These are phyloP conservation scores for Craniophora ligustri DNA, from an alignment of 2,888 invertebrate genomes.

Conservation along the genomic window DNA sequence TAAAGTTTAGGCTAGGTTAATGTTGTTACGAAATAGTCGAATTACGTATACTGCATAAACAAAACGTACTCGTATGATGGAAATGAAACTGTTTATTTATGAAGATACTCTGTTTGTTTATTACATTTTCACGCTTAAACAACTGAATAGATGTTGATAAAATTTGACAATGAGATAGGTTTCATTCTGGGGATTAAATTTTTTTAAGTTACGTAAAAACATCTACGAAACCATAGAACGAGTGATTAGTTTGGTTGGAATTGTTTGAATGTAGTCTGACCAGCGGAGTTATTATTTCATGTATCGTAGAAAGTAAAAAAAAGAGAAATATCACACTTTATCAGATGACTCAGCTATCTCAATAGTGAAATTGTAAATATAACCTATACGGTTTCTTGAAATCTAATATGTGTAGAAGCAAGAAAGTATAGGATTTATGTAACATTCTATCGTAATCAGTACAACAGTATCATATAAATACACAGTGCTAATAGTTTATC, in stretches of 20 bases:
- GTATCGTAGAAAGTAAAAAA: conserved; percentile 36
- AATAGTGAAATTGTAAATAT: conserved; percentile 37
- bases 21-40: too few species aligned
- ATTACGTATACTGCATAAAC: too few species aligned
- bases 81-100: too few species aligned
- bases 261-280: conserved; percentile 1
- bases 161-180: too few species aligned
- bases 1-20: too few species aligned
- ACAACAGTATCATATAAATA: conserved; percentile 10
- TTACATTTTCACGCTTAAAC: too few species aligned
- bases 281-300: background rate
- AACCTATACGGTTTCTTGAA: conserved; percentile 44
- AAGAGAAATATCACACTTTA: conserved; percentile 42
- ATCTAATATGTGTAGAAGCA: conserved; percentile 39
- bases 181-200: too few species aligned
- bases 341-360: conserved; percentile 39
- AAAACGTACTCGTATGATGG: too few species aligned
- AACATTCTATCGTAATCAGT: conserved; percentile 10
- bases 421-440: conserved; percentile 36
- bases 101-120: too few species aligned
- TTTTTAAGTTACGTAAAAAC: conserved; percentile 56
- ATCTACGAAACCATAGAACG: conserved; percentile 63
- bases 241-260: conserved; percentile 12
- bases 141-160: too few species aligned
- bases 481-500: conserved; percentile 21